Evolutionary conservation across 2,888 invertebrate genomes (phyloP).

Genomic region (Neoaliturus tenellus): DNA sequence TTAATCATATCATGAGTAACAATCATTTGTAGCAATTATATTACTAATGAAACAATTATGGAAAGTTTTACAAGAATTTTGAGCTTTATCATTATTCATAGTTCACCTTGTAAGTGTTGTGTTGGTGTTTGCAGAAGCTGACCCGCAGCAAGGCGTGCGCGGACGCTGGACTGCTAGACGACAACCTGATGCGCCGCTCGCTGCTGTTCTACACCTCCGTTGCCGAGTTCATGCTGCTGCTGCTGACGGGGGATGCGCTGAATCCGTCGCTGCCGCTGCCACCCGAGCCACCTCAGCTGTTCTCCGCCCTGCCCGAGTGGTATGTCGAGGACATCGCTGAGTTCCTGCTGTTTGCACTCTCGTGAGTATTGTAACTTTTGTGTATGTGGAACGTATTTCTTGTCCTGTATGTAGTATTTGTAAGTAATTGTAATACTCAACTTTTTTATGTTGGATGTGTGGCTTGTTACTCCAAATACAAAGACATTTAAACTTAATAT

Average conservation of each 20-base stretch:
- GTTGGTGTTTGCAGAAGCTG: conserved; percentile 63
- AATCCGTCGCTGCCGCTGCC: conserved; percentile 75
- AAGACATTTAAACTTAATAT: no score
- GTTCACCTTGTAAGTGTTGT: no score
- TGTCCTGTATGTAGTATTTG: no score
- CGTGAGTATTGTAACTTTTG: conserved; percentile 86
- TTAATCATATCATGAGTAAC: no score
- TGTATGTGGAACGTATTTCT: no score
- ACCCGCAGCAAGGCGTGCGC: conserved; percentile 88
- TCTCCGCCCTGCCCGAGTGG: conserved; percentile 97
- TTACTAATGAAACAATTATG: no score
- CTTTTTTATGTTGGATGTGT: no score
- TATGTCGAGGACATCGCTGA: conserved; percentile 98
- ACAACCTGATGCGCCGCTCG: conserved; percentile 86
- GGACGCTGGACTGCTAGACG: conserved; percentile 92
- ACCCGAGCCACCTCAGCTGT: conserved; percentile 81
- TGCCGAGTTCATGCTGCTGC: conserved; percentile 84
- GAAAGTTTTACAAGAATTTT: no score
- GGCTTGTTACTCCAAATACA: no score
- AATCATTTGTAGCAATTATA: no score
- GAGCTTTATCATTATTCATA: no score
- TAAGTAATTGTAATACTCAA: no score
- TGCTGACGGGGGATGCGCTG: conserved; percentile 76
- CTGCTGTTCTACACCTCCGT: conserved; percentile 92
- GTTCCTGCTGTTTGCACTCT: conserved; percentile 93